Conservation (phyloP, 2,797 vertebrate species). For the Darevskia mixta region DNA sequence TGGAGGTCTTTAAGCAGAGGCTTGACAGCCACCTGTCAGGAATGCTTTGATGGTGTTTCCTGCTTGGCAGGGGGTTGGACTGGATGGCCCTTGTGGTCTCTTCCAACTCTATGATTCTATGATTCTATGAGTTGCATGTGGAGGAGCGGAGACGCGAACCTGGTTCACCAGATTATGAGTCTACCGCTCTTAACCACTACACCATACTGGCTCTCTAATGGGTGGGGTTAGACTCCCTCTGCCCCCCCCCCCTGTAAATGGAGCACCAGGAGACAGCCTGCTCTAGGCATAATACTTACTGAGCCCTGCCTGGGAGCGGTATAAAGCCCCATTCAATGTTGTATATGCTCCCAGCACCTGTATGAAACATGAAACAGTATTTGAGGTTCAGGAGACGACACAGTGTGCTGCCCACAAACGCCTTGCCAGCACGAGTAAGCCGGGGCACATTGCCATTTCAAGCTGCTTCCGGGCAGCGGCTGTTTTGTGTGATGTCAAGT, state of each 20-base stretch:
- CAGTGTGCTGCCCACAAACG: not conserved
- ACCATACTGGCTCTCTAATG: not conserved
- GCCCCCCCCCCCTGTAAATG: not conserved
- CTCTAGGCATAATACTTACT: not conserved
- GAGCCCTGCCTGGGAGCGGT: no score
- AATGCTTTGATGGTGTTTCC: no score
- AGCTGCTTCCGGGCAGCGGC: not conserved
- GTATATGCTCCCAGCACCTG: not conserved
- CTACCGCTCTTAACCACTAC: no score
- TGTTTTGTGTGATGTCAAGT: not conserved
- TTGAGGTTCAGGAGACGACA: not conserved
- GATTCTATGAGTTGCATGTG: no score
- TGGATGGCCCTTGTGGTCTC: no score
- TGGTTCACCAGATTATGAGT: no score
- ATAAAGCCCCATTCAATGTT: no score
- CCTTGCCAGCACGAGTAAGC: not conserved
- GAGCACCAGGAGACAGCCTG: not conserved
- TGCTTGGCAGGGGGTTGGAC: no score
- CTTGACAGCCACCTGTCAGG: no score
- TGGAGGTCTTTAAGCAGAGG: no score
- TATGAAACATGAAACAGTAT: not conserved
- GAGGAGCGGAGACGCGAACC: no score
- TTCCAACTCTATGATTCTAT: no score
- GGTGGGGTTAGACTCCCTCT: not conserved
- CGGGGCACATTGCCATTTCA: not conserved